A percentile compares a stretch with the other conserved stretches of the same genome.
phyloP scores from a whole-genome alignment of 2,797 vertebrate species.

The Danio kyathit region DNA sequence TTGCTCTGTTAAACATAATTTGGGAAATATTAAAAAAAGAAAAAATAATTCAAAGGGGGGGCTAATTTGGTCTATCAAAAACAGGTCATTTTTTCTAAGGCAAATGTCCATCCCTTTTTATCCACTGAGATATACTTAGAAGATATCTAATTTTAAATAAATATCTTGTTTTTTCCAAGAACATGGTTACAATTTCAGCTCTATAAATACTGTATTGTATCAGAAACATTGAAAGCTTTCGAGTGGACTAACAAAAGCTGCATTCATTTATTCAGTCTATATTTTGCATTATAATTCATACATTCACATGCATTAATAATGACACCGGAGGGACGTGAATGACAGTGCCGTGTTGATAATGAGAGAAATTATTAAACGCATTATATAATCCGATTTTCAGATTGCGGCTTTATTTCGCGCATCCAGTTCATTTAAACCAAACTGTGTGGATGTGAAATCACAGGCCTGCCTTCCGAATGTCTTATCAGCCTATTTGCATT shows the following conservation, averaged over 20 bases:
- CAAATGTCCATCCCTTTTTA: too few species aligned
- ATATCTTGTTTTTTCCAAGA: too few species aligned
- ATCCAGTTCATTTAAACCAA: constrained; percentile 20
- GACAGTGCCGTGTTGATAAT: constrained; percentile 26
- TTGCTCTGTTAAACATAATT: too few species aligned
- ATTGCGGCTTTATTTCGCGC: constrained; percentile 18
- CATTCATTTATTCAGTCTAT: constrained; percentile 28
- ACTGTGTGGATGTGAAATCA: constrained; percentile 20
- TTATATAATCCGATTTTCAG: constrained; percentile 25
- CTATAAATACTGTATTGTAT: background rate
- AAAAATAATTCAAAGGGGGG: too few species aligned
- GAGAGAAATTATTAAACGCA: constrained; percentile 30
- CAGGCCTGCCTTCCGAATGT: background rate
- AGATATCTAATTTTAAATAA: too few species aligned
- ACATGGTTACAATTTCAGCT: too few species aligned
- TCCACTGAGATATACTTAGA: too few species aligned
- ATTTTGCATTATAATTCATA: constrained; percentile 45
- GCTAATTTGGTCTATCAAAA: too few species aligned
- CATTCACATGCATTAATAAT: background rate
- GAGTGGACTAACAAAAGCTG: constrained; percentile 26
- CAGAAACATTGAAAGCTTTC: constrained; percentile 61
- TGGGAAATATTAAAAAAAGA: too few species aligned
- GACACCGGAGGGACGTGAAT: constrained; percentile 21
- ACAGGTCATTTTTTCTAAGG: too few species aligned
- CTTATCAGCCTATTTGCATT: constrained; percentile 46